Evolutionary conservation across 2,797 vertebrate species (phyloP).

Genomic region (Sebastes paucispinis): DNA sequence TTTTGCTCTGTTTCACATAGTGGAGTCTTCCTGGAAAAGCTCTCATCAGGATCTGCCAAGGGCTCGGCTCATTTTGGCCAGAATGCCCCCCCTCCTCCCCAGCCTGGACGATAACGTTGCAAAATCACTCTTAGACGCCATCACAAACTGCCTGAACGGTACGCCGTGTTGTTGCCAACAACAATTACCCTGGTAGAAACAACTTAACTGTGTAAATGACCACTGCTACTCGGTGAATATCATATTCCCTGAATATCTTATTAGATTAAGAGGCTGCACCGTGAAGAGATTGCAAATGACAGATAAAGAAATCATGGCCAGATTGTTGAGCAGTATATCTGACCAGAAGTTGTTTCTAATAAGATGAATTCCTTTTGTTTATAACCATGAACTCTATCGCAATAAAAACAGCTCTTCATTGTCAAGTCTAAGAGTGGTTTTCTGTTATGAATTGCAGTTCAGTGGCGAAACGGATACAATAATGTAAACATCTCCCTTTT

Average conservation of each 20-base stretch:
- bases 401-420: slow-evolving; percentile 59
- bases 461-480: slow-evolving; percentile 64
- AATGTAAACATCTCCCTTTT: slow-evolving; percentile 75
- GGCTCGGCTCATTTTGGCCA: slow-evolving; percentile 33
- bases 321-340: slow-evolving; percentile 44
- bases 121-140: slow-evolving; percentile 53
- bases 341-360: slow-evolving; percentile 58
- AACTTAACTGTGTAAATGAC: slow-evolving; percentile 79
- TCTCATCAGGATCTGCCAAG: slow-evolving; percentile 34
- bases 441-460: slow-evolving; percentile 64
- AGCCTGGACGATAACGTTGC: slow-evolving; percentile 49
- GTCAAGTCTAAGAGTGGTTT: slow-evolving; percentile 48
- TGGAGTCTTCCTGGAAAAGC: slow-evolving; percentile 57
- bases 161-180: slow-evolving; percentile 66
- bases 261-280: slow-evolving; percentile 66
- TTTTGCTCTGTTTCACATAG: slow-evolving; percentile 31
- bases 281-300: slow-evolving; percentile 64
- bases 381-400: slow-evolving; percentile 47
- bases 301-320: slow-evolving; percentile 63
- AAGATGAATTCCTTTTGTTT: slow-evolving; percentile 67
- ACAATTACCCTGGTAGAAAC: slow-evolving; percentile 71
- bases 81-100: background rate
- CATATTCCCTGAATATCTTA: slow-evolving; percentile 72
- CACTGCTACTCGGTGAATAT: slow-evolving; percentile 70
- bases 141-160: slow-evolving; percentile 58